These are phyloP conservation scores for Ceratina japonica DNA, from an alignment of 1,140 invertebrate genomes.

Conservation along the genomic window DNA sequence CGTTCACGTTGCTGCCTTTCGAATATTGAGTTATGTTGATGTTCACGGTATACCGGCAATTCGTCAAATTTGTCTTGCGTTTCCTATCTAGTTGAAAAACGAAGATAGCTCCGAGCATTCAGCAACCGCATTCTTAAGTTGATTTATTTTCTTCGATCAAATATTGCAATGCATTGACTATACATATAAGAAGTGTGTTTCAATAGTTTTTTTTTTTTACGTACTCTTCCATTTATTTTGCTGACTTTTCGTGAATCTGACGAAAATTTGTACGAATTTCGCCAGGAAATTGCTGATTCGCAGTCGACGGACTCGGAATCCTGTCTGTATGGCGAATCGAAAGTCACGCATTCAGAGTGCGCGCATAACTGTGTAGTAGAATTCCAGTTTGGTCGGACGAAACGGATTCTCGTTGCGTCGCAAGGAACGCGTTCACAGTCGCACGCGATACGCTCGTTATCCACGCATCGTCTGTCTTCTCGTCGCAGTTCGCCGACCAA, in stretches of 20 bases:
- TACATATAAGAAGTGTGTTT: too few relatives aligned
- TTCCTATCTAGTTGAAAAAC: too few relatives aligned
- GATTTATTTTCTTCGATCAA: too few relatives aligned
- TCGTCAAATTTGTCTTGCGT: not conserved
- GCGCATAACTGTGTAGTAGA: not conserved
- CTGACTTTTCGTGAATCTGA: too few relatives aligned
- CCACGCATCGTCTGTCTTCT: constrained; percentile 23
- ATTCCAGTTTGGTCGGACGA: not conserved
- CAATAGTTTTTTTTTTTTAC: too few relatives aligned
- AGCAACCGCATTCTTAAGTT: too few relatives aligned
- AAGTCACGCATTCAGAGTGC: not conserved
- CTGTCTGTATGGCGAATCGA: not conserved
- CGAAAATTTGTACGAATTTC: too few relatives aligned
- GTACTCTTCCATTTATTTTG: too few relatives aligned
- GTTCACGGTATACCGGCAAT: not conserved
- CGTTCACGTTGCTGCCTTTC: not conserved
- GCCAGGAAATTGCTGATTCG: not conserved
- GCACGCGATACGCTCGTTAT: constrained; percentile 28
- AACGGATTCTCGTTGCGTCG: not conserved
- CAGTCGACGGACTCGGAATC: not conserved
- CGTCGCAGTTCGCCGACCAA: constrained; percentile 24
- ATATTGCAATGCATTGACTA: too few relatives aligned
- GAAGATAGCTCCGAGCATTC: too few relatives aligned
- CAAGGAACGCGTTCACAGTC: constrained; percentile 1
- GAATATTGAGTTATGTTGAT: not conserved